Evolutionary conservation across 2,888 invertebrate species (phyloP).

Genomic region (Dysmachus trigonus): DNA sequence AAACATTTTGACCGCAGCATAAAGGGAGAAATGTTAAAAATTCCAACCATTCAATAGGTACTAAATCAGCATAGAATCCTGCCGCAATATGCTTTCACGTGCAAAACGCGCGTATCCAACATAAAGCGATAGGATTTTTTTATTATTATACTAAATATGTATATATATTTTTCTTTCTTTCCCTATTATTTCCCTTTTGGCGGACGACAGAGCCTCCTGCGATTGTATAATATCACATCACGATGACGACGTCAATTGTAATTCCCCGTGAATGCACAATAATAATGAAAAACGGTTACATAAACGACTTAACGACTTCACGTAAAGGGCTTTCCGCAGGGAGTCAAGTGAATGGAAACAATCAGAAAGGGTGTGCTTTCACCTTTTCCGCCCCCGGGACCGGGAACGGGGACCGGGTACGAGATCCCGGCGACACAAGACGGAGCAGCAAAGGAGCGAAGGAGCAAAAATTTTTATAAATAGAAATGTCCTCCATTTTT

Average conservation of each 20-base stretch:
- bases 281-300: conserved; percentile 43
- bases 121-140: not conserved
- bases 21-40: not conserved
- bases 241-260: conserved; percentile 37
- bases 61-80: not conserved
- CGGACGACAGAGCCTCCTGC: not conserved
- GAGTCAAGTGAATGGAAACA: conserved; percentile 43
- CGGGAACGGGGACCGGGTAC: no score
- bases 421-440: not conserved
- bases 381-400: conserved; percentile 17
- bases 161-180: not conserved
- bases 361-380: conserved; percentile 38
- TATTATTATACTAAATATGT: no score
- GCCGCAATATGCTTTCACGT: conserved; percentile 13
- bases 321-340: conserved; percentile 41
- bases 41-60: not conserved
- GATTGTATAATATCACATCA: conserved; percentile 33
- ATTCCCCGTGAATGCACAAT: conserved; percentile 38
- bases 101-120: not conserved
- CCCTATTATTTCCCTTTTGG: not conserved
- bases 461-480: conserved; percentile 34
- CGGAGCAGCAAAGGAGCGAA: not conserved
- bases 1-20: not conserved
- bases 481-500: conserved; percentile 48
- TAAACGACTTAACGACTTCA: conserved; percentile 42